These are phyloP conservation scores for Pogonomyrmex californicus DNA, from an alignment of 1,140 invertebrate genomes.

Conservation along the genomic window DNA sequence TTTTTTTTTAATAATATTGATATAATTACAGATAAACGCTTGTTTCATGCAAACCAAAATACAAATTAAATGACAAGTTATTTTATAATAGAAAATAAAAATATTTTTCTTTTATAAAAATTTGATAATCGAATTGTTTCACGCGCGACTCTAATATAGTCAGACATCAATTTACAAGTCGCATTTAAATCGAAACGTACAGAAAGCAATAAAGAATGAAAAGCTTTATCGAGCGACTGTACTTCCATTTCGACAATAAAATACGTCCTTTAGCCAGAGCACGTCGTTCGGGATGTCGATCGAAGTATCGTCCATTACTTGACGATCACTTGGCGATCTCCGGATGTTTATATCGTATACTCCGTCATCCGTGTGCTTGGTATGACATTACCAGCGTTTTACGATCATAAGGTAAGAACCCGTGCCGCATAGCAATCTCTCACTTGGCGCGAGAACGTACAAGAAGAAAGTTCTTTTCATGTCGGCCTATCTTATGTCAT, in stretches of 20 bases:
- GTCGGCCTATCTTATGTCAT: slow-evolving; percentile 14
- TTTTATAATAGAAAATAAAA: not conserved
- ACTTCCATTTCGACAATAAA: slow-evolving; percentile 6
- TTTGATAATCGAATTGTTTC: not conserved
- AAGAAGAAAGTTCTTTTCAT: slow-evolving; percentile 9
- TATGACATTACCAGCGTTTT: slow-evolving; percentile 27
- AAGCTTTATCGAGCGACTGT: not conserved
- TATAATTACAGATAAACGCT: not conserved
- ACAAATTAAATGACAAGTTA: not conserved
- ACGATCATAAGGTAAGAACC: slow-evolving; percentile 30
- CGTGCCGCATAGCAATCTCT: slow-evolving; percentile 14
- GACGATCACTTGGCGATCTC: slow-evolving; percentile 22
- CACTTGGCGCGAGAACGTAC: slow-evolving; percentile 4
- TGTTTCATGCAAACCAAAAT: not conserved
- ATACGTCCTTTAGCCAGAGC: not conserved
- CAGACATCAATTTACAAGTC: not conserved
- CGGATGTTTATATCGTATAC: slow-evolving; percentile 33
- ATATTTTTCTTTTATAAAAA: not conserved
- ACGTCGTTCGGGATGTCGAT: not conserved
- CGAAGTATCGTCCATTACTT: slow-evolving; percentile 23
- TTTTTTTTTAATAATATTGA: not conserved
- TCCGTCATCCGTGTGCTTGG: slow-evolving; percentile 20
- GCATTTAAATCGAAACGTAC: not conserved
- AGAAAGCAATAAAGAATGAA: not conserved
- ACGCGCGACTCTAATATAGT: not conserved